Conservation (phyloP, 2,888 invertebrate genomes). For the Brachypalpus laphriformis region DNA sequence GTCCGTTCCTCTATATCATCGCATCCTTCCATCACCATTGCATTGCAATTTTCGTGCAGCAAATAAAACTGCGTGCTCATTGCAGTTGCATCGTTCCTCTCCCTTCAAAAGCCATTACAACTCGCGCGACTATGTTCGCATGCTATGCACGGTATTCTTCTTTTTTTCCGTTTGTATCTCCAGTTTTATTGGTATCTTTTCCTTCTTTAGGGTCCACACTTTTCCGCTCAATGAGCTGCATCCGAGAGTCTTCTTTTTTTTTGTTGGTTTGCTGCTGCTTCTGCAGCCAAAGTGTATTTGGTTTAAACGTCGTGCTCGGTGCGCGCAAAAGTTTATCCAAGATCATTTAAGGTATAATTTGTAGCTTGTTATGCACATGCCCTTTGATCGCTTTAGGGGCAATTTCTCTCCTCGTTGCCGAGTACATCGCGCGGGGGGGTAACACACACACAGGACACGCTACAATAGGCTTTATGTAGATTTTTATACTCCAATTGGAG, state of each 20-base stretch:
- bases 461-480: slow-evolving; percentile 73
- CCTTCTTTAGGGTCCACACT: slow-evolving; percentile 32
- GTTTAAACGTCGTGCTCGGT: slow-evolving; percentile 58
- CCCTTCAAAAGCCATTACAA: slow-evolving; percentile 33
- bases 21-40: slow-evolving; percentile 15
- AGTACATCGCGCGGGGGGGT: neutral
- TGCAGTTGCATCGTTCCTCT: slow-evolving; percentile 44
- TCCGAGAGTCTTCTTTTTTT: slow-evolving; percentile 15
- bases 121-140: slow-evolving; percentile 29
- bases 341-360: slow-evolving; percentile 76
- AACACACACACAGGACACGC: neutral
- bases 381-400: slow-evolving; percentile 74
- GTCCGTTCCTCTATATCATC: neutral
- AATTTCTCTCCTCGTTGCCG: slow-evolving; percentile 38
- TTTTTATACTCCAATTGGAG: slow-evolving; percentile 68
- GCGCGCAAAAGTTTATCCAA: slow-evolving; percentile 72
- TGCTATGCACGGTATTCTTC: slow-evolving; percentile 25
- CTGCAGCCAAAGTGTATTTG: slow-evolving; percentile 33
- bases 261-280: neutral
- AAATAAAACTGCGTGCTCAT: slow-evolving; percentile 69
- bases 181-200: slow-evolving; percentile 50
- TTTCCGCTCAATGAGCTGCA: slow-evolving; percentile 64
- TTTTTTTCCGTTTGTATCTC: slow-evolving; percentile 19
- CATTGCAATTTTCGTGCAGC: slow-evolving; percentile 56
- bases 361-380: slow-evolving; percentile 76